Percentiles rank a stretch among this genome's conserved stretches.
Conservation (phyloP, 2,888 invertebrate genomes). For the Drosophila anceps region DNA sequence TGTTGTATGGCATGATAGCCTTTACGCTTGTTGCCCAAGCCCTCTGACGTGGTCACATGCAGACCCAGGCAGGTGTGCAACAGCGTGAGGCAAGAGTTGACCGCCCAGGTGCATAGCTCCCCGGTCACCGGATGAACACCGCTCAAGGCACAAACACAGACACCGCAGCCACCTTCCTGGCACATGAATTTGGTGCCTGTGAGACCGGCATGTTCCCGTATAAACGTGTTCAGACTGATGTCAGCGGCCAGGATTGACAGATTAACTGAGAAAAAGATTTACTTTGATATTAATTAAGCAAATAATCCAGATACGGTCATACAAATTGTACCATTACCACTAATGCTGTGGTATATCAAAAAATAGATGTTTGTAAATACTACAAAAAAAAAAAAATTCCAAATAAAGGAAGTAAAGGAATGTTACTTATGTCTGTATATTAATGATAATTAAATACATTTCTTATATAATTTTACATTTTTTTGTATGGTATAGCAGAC, state of each 20-base stretch:
- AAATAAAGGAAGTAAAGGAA: too few relatives aligned
- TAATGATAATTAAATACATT: too few relatives aligned
- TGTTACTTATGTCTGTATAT: too few relatives aligned
- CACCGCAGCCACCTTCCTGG: conserved; percentile 89
- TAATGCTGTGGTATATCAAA: too few relatives aligned
- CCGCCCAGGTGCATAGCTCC: conserved; percentile 86
- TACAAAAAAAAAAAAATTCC: too few relatives aligned
- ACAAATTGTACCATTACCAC: background rate
- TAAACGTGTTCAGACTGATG: conserved; percentile 87
- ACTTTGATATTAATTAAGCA: too few relatives aligned
- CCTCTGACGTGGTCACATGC: conserved; percentile 90
- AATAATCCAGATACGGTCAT: background rate
- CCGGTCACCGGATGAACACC: conserved; percentile 84
- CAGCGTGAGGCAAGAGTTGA: conserved; percentile 90
- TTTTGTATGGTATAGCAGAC: too few relatives aligned
- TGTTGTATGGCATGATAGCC: conserved; percentile 91
- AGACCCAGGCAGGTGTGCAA: conserved; percentile 88
- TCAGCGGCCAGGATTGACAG: conserved; percentile 82
- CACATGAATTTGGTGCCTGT: conserved; percentile 90
- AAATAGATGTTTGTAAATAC: too few relatives aligned
- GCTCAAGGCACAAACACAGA: conserved; percentile 86
- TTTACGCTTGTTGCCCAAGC: conserved; percentile 88
- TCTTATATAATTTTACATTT: too few relatives aligned
- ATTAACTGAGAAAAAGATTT: conserved; percentile 57
- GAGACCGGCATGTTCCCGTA: conserved; percentile 87